These are phyloP conservation scores for Labeo calbasu DNA, from an alignment of 2,797 vertebrate genomes.

Conservation along the genomic window DNA sequence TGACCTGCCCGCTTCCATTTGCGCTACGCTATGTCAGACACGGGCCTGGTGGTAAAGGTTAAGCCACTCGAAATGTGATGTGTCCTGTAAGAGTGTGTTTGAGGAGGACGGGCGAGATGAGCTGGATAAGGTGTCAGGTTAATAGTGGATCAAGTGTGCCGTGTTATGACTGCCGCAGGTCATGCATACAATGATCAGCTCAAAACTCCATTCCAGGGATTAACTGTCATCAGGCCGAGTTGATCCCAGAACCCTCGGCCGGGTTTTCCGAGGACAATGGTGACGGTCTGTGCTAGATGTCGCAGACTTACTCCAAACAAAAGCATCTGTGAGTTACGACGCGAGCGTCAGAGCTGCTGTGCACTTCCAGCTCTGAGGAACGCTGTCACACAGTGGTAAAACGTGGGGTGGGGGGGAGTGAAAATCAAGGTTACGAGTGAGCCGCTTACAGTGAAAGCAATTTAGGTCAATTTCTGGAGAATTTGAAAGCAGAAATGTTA, in stretches of 20 bases:
- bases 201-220: conserved; percentile 66
- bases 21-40: conserved; percentile 33
- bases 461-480: background rate
- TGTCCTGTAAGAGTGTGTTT: conserved; percentile 24
- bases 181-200: conserved; percentile 66
- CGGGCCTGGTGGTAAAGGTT: conserved; percentile 22
- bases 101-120: conserved; percentile 63
- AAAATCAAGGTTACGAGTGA: background rate
- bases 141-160: conserved; percentile 55
- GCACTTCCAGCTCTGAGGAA: background rate
- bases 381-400: background rate
- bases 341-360: background rate
- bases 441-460: background rate
- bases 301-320: background rate
- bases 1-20: conserved; percentile 39
- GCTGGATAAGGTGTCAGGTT: conserved; percentile 63
- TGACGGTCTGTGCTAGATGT: background rate
- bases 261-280: conserved; percentile 57
- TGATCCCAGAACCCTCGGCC: conserved; percentile 58
- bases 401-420: background rate
- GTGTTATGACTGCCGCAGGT: conserved; percentile 53
- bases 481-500: background rate
- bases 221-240: conserved; percentile 67
- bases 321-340: conserved; percentile 1
- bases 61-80: conserved; percentile 49